These are phyloP conservation scores for Ectropis grisescens DNA, from an alignment of 1,140 invertebrate genomes.

Conservation along the genomic window DNA sequence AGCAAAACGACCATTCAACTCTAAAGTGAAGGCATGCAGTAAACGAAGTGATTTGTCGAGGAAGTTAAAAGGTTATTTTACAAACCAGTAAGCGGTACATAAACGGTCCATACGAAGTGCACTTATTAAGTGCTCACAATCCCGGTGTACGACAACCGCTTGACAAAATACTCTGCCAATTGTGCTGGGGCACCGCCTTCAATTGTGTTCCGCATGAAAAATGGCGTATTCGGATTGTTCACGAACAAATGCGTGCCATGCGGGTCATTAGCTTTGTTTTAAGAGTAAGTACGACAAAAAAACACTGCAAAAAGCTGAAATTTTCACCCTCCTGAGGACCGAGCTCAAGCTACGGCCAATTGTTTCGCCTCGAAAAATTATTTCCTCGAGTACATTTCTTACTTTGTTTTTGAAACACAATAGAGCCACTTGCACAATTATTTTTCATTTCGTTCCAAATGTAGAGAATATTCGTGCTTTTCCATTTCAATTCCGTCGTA, in stretches of 20 bases:
- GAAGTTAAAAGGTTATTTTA: too few relatives aligned
- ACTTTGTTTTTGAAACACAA: conserved; percentile 5
- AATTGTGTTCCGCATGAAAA: conserved; percentile 68
- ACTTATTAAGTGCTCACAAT: conserved; percentile 40
- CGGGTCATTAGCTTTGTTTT: conserved; percentile 68
- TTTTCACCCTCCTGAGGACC: conserved; percentile 39
- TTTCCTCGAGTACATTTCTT: conserved; percentile 7
- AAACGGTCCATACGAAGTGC: conserved; percentile 40
- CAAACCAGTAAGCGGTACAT: too few relatives aligned
- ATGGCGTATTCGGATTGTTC: conserved; percentile 67
- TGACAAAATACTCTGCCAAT: conserved; percentile 66
- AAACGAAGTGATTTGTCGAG: too few relatives aligned
- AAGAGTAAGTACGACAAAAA: conserved; percentile 61
- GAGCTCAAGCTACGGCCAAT: conserved; percentile 44
- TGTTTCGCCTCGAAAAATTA: conserved; percentile 30
- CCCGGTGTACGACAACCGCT: conserved; percentile 52
- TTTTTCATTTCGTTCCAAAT: conserved; percentile 1
- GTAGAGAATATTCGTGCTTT: conserved; percentile 1
- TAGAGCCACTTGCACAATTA: conserved; percentile 3
- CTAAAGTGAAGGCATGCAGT: too few relatives aligned
- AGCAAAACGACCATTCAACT: too few relatives aligned
- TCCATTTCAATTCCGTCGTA: too few relatives aligned
- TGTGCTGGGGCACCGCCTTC: conserved; percentile 59
- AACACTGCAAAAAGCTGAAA: conserved; percentile 52
- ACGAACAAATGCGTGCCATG: conserved; percentile 63